phyloP scores from a whole-genome alignment of 1,140 invertebrate genomes.

The Polyergus mexicanus region DNA sequence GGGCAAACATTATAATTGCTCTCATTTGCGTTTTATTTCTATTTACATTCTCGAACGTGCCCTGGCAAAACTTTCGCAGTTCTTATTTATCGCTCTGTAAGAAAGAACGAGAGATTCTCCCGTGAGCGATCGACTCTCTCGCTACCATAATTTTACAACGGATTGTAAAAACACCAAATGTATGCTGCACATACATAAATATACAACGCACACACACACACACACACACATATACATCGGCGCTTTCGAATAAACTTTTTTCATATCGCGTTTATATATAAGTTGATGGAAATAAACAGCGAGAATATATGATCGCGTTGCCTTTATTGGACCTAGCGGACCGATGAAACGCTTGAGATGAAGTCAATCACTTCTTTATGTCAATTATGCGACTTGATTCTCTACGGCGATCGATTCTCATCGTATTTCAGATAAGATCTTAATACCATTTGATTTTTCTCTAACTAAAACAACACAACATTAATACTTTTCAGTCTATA shows the following conservation, averaged over 20 bases:
- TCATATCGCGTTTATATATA: not conserved
- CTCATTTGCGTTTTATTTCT: constrained; percentile 40
- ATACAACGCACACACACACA: too few relatives aligned
- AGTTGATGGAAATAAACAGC: not conserved
- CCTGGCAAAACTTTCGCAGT: constrained; percentile 4
- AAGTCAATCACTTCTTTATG: not conserved
- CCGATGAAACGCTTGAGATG: not conserved
- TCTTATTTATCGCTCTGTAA: constrained; percentile 15
- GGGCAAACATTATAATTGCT: constrained; percentile 45
- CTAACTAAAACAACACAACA: not conserved
- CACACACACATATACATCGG: not conserved
- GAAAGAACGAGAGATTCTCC: not conserved
- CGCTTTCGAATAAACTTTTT: not conserved
- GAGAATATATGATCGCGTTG: not conserved
- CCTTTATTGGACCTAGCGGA: not conserved
- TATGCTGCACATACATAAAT: too few relatives aligned
- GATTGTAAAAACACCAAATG: not conserved
- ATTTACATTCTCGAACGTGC: constrained; percentile 32
- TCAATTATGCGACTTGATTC: constrained; percentile 13
- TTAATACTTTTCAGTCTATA: not conserved
- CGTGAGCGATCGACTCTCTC: not conserved
- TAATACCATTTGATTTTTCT: not conserved
- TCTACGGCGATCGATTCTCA: not conserved
- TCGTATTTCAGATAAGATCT: not conserved
- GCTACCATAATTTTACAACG: not conserved